phyloP scores from a whole-genome alignment of 2,888 invertebrate genomes.

The Pyrochroa serraticornis region DNA sequence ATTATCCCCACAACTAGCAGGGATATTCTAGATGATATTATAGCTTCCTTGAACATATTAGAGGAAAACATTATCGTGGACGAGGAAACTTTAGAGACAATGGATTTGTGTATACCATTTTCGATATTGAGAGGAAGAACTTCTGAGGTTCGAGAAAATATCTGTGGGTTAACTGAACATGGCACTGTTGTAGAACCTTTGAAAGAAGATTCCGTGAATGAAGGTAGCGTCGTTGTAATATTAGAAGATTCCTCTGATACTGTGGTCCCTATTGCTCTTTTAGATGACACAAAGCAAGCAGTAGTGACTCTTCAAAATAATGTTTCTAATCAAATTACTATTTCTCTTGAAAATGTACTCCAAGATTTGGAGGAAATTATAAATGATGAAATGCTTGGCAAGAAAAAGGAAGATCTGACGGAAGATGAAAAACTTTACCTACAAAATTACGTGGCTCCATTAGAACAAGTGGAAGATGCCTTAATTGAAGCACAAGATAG shows the following conservation, averaged over 20 bases:
- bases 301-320: conserved; percentile 34
- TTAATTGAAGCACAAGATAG: conserved; percentile 61
- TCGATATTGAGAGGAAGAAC: conserved; percentile 46
- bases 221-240: conserved; percentile 42
- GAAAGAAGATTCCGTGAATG: conserved; percentile 29
- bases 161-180: conserved; percentile 47
- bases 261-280: conserved; percentile 41
- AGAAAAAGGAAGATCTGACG: conserved; percentile 59
- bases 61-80: conserved; percentile 50
- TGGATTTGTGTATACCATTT: conserved; percentile 45
- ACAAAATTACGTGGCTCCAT: conserved; percentile 60
- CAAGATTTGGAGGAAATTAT: conserved; percentile 58
- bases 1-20: conserved; percentile 40
- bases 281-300: conserved; percentile 43
- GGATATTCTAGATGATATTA: conserved; percentile 49
- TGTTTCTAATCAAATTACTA: conserved; percentile 26
- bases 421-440: conserved; percentile 54
- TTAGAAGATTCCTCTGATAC: conserved; percentile 42
- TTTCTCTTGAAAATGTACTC: conserved; percentile 52
- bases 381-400: conserved; percentile 56
- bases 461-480: conserved; percentile 62
- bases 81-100: conserved; percentile 43
- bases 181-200: conserved; percentile 32
- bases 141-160: conserved; percentile 50
- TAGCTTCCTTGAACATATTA: conserved; percentile 50